phyloP scores from a whole-genome alignment of 2,113 vertebrate genomes.

The Dasyornis broadbenti region DNA sequence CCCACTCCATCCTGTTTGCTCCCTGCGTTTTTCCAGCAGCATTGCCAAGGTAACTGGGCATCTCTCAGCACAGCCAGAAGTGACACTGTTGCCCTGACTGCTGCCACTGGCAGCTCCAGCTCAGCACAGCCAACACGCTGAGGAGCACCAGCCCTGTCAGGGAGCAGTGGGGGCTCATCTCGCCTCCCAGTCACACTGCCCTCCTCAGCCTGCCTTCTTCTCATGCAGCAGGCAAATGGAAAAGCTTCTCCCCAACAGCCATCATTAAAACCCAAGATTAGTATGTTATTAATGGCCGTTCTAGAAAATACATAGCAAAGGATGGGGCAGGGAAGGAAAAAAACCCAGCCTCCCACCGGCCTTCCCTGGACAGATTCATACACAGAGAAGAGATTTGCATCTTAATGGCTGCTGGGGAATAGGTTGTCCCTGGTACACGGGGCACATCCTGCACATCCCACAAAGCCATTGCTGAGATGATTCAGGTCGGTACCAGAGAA shows the following conservation, averaged over 20 bases:
- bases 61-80: not conserved
- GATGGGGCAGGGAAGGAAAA: accelerated
- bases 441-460: not conserved
- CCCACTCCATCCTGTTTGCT: not conserved
- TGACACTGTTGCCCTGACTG: not conserved
- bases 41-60: constrained; percentile 44
- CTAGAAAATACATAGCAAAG: not conserved
- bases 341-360: not conserved
- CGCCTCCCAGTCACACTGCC: not conserved
- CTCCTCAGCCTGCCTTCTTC: not conserved
- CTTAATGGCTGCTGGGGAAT: not conserved
- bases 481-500: not conserved
- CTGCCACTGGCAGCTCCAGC: not conserved
- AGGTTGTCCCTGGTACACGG: not conserved
- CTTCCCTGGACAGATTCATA: not conserved
- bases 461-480: not conserved
- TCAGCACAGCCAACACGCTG: constrained; percentile 4
- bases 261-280: not conserved
- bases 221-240: not conserved
- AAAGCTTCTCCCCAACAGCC: not conserved
- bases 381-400: not conserved
- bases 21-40: not conserved
- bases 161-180: not conserved
- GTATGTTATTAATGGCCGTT: not conserved
- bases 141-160: not conserved